Conservation (phyloP, 2,888 invertebrate species). For the Pachliopta kotzebuea region DNA sequence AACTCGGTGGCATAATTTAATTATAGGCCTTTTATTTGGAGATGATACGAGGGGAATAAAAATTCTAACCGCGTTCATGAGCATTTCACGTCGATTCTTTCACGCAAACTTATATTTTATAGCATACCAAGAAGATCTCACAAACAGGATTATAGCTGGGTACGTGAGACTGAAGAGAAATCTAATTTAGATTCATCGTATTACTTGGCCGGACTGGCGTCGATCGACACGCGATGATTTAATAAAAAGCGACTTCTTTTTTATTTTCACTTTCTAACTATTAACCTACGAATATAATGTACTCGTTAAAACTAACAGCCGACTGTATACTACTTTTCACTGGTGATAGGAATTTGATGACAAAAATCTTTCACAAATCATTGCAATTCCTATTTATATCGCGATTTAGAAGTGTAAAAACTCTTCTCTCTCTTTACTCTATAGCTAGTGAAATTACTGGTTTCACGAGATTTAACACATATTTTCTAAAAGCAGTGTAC, state of each 20-base stretch:
- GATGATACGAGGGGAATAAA: not conserved
- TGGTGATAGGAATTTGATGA: no score
- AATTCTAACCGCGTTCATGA: conserved; percentile 4
- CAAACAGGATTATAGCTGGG: conserved; percentile 28
- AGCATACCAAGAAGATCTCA: conserved; percentile 18
- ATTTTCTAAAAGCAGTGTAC: no score
- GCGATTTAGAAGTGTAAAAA: no score
- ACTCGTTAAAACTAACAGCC: not conserved
- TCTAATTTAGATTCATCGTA: conserved; percentile 30
- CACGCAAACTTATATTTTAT: conserved; percentile 23
- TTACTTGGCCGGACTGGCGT: conserved; percentile 27
- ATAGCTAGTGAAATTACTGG: no score
- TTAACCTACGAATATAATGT: not conserved
- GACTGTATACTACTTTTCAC: not conserved
- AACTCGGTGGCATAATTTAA: not conserved
- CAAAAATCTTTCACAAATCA: no score
- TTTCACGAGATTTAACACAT: no score
- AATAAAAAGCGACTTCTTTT: conserved; percentile 23
- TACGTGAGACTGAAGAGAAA: conserved; percentile 26
- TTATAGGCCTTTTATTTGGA: not conserved
- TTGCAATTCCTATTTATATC: no score
- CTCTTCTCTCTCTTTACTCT: no score
- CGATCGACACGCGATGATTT: conserved; percentile 25
- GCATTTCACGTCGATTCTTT: conserved; percentile 7
- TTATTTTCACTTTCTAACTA: conserved; percentile 4